These are phyloP conservation scores for Enteromius treurensis DNA, from an alignment of 2,797 vertebrate species.

Conservation along the genomic window DNA sequence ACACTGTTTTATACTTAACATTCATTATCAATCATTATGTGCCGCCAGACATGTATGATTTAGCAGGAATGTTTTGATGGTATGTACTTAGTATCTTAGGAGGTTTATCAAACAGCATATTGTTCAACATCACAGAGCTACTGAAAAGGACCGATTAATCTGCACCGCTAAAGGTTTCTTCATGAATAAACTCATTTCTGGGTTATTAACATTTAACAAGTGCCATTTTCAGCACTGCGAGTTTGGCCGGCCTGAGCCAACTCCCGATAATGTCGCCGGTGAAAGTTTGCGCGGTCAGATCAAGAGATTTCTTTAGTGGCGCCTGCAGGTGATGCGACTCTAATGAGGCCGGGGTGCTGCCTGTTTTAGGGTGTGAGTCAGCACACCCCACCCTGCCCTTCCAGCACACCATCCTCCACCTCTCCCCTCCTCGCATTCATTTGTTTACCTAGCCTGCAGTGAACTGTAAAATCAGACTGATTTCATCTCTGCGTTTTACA, in stretches of 20 bases:
- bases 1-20: conserved; percentile 1
- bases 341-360: conserved; percentile 44
- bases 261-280: conserved; percentile 49
- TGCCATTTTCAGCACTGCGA: conserved; percentile 57
- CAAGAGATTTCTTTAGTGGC: conserved; percentile 51
- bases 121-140: conserved; percentile 15
- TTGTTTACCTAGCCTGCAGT: conserved; percentile 41
- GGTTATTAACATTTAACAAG: conserved; percentile 66
- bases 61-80: conserved; percentile 39
- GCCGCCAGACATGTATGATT: background rate
- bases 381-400: conserved; percentile 34
- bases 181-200: conserved; percentile 61
- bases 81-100: conserved; percentile 42
- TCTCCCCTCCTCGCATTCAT: conserved; percentile 22
- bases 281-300: conserved; percentile 53
- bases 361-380: conserved; percentile 22
- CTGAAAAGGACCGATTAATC: conserved; percentile 57
- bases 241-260: conserved; percentile 49
- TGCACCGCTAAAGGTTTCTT: conserved; percentile 54
- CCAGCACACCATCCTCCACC: conserved; percentile 35
- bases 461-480: conserved; percentile 43
- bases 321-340: conserved; percentile 42
- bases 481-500: conserved; percentile 55
- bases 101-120: conserved; percentile 22
- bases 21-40: conserved; percentile 18